Evolutionary conservation across 92 coral and sea anemone genomes (phyloP).

Genomic region (Chrysogorgia sp.): DNA sequence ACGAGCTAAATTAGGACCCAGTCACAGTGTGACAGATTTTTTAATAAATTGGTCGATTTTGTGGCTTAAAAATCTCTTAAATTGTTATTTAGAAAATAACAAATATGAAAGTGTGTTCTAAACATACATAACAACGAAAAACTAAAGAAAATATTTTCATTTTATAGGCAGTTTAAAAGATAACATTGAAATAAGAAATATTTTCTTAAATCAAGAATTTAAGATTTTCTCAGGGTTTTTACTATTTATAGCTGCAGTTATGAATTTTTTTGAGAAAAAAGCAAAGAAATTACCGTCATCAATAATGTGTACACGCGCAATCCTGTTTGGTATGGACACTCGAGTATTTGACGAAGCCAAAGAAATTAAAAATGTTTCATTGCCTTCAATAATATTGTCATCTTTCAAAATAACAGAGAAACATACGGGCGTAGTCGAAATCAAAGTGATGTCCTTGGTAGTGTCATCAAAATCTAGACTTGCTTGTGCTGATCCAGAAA

Average conservation of each 20-base stretch:
- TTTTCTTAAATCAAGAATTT: too few species aligned
- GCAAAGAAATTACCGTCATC: slow-evolving; percentile 23
- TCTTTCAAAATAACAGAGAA: slow-evolving; percentile 1
- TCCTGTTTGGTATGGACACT: slow-evolving; percentile 17
- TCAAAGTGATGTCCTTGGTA: background rate
- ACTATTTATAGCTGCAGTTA: background rate
- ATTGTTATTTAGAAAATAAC: too few species aligned
- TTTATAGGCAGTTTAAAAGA: too few species aligned
- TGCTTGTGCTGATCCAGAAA: slow-evolving; percentile 15
- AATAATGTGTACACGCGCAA: slow-evolving; percentile 3
- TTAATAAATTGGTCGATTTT: too few species aligned
- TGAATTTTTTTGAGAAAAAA: background rate
- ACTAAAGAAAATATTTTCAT: too few species aligned
- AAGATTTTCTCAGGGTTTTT: too few species aligned
- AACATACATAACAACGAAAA: too few species aligned
- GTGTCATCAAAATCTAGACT: background rate
- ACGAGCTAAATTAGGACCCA: too few species aligned
- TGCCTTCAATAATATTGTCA: slow-evolving; percentile 26
- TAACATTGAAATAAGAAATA: too few species aligned
- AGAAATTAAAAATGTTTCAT: slow-evolving; percentile 22
- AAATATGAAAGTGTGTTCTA: too few species aligned
- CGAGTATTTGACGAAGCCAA: slow-evolving; percentile 5
- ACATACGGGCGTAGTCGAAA: slow-evolving; percentile 4
- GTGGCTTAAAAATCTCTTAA: too few species aligned
- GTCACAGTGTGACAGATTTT: too few species aligned